phyloP scores from a whole-genome alignment of 2,797 vertebrate genomes.

The Sebastes alutus region DNA sequence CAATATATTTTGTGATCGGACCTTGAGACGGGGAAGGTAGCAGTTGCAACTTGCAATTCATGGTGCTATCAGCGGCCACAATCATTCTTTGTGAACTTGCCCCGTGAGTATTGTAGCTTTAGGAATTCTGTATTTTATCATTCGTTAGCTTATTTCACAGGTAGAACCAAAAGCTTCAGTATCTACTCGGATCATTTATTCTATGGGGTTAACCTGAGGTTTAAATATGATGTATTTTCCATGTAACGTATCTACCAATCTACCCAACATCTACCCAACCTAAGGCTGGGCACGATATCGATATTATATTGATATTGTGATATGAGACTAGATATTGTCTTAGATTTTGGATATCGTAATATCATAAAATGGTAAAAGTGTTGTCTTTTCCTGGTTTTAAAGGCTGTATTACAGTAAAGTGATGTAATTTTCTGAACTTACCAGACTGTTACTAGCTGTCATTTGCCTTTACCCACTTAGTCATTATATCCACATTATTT shows the following conservation, averaged over 20 bases:
- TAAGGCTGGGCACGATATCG: too few relatives aligned
- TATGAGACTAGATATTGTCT: too few relatives aligned
- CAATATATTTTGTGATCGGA: background rate
- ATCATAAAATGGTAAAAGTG: too few relatives aligned
- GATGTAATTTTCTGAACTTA: too few relatives aligned
- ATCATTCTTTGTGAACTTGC: background rate
- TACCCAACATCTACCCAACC: too few relatives aligned
- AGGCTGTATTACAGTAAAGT: too few relatives aligned
- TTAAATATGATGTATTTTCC: background rate
- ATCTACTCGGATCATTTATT: background rate
- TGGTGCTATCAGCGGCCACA: background rate
- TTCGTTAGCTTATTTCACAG: background rate
- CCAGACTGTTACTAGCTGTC: too few relatives aligned
- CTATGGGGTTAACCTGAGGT: background rate
- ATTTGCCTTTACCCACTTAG: too few relatives aligned
- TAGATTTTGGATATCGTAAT: too few relatives aligned
- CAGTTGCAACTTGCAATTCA: background rate
- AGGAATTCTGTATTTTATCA: background rate
- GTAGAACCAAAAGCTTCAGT: background rate
- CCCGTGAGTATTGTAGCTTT: background rate
- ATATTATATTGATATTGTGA: too few relatives aligned
- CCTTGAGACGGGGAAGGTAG: background rate
- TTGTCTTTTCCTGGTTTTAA: too few relatives aligned
- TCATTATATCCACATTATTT: too few relatives aligned
- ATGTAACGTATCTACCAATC: background rate